These are phyloP conservation scores for Machimus atricapillus DNA, from an alignment of 2,888 invertebrate species.

Conservation along the genomic window DNA sequence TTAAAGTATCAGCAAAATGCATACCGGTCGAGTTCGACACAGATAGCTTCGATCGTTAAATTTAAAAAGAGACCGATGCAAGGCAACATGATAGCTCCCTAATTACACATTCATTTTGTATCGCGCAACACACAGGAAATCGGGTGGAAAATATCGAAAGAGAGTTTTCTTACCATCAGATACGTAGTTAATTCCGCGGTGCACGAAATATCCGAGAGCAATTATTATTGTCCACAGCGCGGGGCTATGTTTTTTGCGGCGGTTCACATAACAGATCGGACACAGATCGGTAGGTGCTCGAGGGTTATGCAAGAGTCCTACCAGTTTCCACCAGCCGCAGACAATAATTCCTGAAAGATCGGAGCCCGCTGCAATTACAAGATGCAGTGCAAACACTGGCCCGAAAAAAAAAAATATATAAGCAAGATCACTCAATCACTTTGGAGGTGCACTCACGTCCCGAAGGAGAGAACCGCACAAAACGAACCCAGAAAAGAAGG, in stretches of 20 bases:
- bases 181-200: not conserved
- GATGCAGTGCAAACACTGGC: not conserved
- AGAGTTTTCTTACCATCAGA: not conserved
- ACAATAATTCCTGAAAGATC: not conserved
- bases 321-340: not conserved
- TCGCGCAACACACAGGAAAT: constrained; percentile 8
- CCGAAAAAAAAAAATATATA: not conserved
- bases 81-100: not conserved
- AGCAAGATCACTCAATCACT: not conserved
- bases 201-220: constrained; percentile 20
- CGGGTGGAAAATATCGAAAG: not conserved
- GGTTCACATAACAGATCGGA: constrained; percentile 5
- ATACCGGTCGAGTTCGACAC: not conserved
- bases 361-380: not conserved
- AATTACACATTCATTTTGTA: not conserved
- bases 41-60: not conserved
- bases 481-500: not conserved
- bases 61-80: not conserved
- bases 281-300: not conserved
- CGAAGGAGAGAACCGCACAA: not conserved
- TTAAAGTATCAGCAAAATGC: not conserved
- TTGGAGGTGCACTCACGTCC: not conserved
- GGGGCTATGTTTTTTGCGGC: not conserved
- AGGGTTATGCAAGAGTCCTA: not conserved
- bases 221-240: constrained; percentile 29